Evolutionary conservation across 2,113 vertebrate species (phyloP), one percentile per base, ranked within the genome.

Genomic region (Caranx melampygus): DNA sequence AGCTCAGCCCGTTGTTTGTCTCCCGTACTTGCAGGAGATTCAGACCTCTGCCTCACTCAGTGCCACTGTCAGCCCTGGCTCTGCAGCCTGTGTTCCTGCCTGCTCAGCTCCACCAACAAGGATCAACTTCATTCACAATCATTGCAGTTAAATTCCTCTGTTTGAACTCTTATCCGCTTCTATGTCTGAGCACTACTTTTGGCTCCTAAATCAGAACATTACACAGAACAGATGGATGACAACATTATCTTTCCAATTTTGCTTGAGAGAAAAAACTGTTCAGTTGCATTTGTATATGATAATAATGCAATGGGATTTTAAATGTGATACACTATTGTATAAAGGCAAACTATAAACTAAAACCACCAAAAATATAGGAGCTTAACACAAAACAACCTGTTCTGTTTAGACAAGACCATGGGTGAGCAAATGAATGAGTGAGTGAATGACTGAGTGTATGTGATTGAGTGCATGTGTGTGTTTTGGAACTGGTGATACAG

Each of bases 401-500:
- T 59, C 51, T 26, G 55, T 51, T 51, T 51, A 42, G 8, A 42
- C 40, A 42, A 42, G 40, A 42, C 49, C n/a, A 6, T 51, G 49
- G 20, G 5, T 51, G 49, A 42, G 40, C 6, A 10, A 20, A 8
- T 57, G n/a, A 26, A 15, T 60, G 59, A 33, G 31, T 14, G 51
- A 37, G n/a, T 26, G 62, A 65, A 13, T 40, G 35, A 40, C 63
- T 37, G 18, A 42, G 8, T 31, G 65, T 49, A 45, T 31, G 62
- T 31, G 42, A 54, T 62, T n/a, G 57, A 21, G 2, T 45, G 57
- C 59, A 42, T 37, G 77, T 40, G 66, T 26, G 52, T 20, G 12
- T 78, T 60, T 57, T 54, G 15, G 60, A 63, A 26, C 9, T 67
- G 63, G 62, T 47, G 81, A 37, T n/a, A 72, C n/a, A 49, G 60